Percentiles rank a stretch among this genome's conserved stretches.
phyloP scores from a whole-genome alignment of 2,888 invertebrate species.

The Tridacna gigas region DNA sequence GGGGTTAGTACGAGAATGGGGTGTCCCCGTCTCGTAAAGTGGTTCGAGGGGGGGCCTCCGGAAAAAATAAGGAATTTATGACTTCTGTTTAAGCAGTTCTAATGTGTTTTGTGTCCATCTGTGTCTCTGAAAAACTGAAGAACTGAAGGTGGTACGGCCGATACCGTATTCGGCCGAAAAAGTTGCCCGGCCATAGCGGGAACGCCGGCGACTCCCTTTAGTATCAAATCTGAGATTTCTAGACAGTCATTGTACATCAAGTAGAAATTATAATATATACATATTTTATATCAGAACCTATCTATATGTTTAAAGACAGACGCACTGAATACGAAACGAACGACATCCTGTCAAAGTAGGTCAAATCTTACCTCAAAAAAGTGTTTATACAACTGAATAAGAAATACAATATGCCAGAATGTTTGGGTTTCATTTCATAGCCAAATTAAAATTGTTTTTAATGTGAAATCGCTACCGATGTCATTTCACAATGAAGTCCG shows the following conservation, averaged over 20 bases:
- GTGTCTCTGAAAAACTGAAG: too few relatives aligned
- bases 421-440: conserved; percentile 13
- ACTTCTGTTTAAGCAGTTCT: too few relatives aligned
- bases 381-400: background rate
- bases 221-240: background rate
- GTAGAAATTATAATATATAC: too few relatives aligned
- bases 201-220: background rate
- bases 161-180: too few relatives aligned
- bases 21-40: too few relatives aligned
- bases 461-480: conserved; percentile 5
- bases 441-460: background rate
- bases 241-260: background rate
- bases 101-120: too few relatives aligned
- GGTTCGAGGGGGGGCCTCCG: too few relatives aligned
- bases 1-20: too few relatives aligned
- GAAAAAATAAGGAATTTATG: too few relatives aligned
- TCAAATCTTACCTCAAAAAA: background rate
- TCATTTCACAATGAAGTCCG: background rate
- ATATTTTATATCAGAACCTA: background rate
- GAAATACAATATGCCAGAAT: background rate
- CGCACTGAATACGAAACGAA: background rate
- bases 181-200: too few relatives aligned
- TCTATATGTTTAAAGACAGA: background rate
- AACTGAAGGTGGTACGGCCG: too few relatives aligned
- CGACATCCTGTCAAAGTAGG: background rate